Evolutionary conservation across 1,140 invertebrate species (phyloP).

Genomic region (Piezodorus guildinii): DNA sequence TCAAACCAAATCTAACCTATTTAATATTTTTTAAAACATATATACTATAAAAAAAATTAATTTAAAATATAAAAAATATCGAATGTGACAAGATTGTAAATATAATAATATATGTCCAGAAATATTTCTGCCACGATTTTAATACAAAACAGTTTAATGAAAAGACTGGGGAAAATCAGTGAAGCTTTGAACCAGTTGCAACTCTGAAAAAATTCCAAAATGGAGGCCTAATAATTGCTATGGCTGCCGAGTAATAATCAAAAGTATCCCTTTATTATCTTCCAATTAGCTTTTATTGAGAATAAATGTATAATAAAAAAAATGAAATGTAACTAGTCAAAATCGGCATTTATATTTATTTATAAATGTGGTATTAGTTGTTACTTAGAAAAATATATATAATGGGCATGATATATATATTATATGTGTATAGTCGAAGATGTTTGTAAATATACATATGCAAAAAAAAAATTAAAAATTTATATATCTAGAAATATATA

Average conservation of each 20-base stretch:
- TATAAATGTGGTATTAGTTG: slow-evolving; percentile 19
- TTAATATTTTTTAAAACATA: too few species aligned
- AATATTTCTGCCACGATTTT: too few species aligned
- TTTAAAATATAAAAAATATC: too few species aligned
- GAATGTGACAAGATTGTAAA: too few species aligned
- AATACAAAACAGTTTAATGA: too few species aligned
- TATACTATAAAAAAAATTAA: too few species aligned
- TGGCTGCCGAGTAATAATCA: too few species aligned
- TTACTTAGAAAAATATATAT: slow-evolving; percentile 10
- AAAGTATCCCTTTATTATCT: background rate
- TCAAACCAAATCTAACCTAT: too few species aligned
- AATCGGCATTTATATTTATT: slow-evolving; percentile 7
- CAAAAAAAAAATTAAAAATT: slow-evolving; percentile 1
- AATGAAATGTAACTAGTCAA: slow-evolving; percentile 2
- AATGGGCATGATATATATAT: background rate
- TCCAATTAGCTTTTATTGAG: slow-evolving; percentile 3
- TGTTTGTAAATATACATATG: slow-evolving; percentile 1
- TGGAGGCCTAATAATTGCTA: too few species aligned
- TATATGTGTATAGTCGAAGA: slow-evolving; percentile 9
- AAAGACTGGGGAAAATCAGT: too few species aligned
- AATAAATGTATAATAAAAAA: background rate
- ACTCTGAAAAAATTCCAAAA: background rate
- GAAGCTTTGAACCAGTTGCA: background rate
- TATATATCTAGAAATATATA: slow-evolving; percentile 17
- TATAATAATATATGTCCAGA: too few species aligned